These are phyloP conservation scores for Mermis nigrescens DNA, from an alignment of 2,888 invertebrate species.

Conservation along the genomic window DNA sequence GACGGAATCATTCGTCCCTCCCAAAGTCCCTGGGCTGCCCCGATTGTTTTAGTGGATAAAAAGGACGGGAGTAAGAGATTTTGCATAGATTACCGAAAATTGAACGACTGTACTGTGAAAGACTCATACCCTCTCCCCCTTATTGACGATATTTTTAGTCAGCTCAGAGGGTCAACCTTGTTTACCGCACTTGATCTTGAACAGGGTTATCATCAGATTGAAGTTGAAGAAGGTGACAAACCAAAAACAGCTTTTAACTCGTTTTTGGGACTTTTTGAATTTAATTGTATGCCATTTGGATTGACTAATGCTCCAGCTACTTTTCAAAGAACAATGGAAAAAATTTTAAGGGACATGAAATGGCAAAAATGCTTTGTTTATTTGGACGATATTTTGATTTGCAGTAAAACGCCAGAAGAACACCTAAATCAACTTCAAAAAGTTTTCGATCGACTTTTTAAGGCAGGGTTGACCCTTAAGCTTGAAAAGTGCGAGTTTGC, in stretches of 20 bases:
- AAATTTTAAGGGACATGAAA: no score
- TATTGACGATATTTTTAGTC: background rate
- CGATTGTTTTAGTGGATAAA: background rate
- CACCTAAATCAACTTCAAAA: background rate
- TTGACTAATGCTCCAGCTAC: background rate
- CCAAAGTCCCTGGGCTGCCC: background rate
- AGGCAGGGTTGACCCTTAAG: background rate
- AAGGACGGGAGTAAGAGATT: background rate
- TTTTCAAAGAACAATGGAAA: background rate
- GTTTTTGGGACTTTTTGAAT: background rate
- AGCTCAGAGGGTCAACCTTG: background rate
- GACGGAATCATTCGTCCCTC: background rate
- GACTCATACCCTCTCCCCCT: background rate
- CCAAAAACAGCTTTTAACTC: background rate
- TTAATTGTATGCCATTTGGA: background rate
- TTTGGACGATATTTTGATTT: background rate
- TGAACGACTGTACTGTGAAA: background rate
- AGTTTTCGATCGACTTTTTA: background rate
- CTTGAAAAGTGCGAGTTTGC: no score
- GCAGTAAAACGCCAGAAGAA: no score
- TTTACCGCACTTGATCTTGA: background rate
- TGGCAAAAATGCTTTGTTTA: no score
- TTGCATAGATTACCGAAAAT: no score
- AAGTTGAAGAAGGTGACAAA: background rate
- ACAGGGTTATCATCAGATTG: background rate